Percentiles rank a stretch among this genome's conserved stretches.
phyloP scores from a whole-genome alignment of 2,797 vertebrate genomes.

The Eulemur coronatus region DNA sequence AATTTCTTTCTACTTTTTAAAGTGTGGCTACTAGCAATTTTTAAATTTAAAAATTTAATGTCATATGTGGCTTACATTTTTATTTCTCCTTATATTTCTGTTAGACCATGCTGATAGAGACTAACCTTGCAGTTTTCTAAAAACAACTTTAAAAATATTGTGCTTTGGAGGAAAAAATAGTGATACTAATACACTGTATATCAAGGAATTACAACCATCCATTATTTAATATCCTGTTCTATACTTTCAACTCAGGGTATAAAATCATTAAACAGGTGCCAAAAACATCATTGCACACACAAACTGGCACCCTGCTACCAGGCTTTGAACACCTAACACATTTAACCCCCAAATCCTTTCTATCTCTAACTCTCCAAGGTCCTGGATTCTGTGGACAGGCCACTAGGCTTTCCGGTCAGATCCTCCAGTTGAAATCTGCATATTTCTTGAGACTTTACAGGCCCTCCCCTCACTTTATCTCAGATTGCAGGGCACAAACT shows the following conservation, averaged over 20 bases:
- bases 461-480: neutral
- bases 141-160: neutral
- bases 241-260: neutral
- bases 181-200: neutral
- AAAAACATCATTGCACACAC: neutral
- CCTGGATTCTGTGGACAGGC: neutral
- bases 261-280: neutral
- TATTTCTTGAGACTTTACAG: neutral
- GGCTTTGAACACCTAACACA: accelerated
- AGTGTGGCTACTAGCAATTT: neutral
- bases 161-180: neutral
- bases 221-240: neutral
- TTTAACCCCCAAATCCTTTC: neutral
- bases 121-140: neutral
- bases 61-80: neutral
- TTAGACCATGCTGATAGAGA: neutral
- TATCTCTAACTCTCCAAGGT: neutral
- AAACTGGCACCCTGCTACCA: neutral
- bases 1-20: neutral
- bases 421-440: neutral
- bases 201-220: neutral
- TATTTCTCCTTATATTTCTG: neutral
- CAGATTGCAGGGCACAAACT: neutral
- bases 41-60: neutral
- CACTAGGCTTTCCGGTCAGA: neutral